Conservation (phyloP, 1,140 invertebrate genomes). For the Mactra quadrangularis region DNA sequence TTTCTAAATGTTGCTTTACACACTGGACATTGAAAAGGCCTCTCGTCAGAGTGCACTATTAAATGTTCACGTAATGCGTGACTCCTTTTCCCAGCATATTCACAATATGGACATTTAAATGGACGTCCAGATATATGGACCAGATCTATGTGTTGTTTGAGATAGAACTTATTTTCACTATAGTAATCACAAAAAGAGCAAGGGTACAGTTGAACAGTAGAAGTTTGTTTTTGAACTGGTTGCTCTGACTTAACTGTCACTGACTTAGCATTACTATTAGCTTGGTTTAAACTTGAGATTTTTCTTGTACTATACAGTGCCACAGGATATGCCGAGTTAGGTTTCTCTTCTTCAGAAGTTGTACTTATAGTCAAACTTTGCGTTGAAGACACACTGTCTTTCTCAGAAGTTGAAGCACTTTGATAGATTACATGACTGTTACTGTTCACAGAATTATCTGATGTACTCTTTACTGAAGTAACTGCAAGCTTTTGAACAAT, state of each 20-base stretch:
- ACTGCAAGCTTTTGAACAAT: slow-evolving; percentile 54
- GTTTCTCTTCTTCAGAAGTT: too few species aligned
- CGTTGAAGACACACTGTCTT: too few species aligned
- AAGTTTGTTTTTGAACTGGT: slow-evolving; percentile 12
- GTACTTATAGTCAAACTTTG: too few species aligned
- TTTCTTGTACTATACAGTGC: background rate
- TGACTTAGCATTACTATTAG: background rate
- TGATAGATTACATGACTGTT: too few species aligned
- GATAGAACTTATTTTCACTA: slow-evolving; percentile 81
- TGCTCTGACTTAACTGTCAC: background rate
- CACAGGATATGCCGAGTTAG: too few species aligned
- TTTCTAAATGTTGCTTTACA: slow-evolving; percentile 83
- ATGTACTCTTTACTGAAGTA: too few species aligned
- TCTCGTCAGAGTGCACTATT: slow-evolving; percentile 80
- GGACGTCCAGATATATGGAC: slow-evolving; percentile 80
- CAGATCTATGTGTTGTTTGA: slow-evolving; percentile 82
- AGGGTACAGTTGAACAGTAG: slow-evolving; percentile 51
- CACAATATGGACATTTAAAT: slow-evolving; percentile 82
- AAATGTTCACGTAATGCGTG: slow-evolving; percentile 81
- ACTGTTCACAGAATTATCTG: too few species aligned
- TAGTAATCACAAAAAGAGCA: slow-evolving; percentile 79
- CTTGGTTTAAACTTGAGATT: too few species aligned
- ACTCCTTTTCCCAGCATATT: slow-evolving; percentile 82
- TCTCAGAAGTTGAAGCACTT: too few species aligned
- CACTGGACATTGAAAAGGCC: slow-evolving; percentile 79